phyloP scores from a whole-genome alignment of 2,113 vertebrate species.

The Coryphaenoides rupestris region DNA sequence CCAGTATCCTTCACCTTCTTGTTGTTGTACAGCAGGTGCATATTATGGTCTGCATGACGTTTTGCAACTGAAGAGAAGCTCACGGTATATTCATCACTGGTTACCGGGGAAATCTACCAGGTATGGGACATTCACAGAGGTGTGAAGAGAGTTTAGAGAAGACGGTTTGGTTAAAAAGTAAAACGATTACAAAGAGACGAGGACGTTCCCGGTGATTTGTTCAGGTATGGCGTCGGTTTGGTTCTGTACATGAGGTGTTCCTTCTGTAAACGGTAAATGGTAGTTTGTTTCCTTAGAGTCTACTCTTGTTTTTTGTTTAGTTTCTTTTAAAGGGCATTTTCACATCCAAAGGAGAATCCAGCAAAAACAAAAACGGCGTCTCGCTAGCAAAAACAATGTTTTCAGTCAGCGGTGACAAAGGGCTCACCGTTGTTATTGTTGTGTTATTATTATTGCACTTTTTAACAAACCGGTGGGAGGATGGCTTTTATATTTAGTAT shows the following conservation, averaged over 20 bases:
- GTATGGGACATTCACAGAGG: too few species aligned
- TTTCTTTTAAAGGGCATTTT: constrained; percentile 60
- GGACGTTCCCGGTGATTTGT: constrained; percentile 51
- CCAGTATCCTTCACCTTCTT: too few species aligned
- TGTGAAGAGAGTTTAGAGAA: too few species aligned
- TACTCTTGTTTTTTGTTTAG: too few species aligned
- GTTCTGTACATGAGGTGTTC: constrained; percentile 73
- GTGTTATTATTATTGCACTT: constrained; percentile 66
- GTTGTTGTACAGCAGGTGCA: too few species aligned
- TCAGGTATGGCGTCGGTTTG: constrained; percentile 67
- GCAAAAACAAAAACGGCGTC: constrained; percentile 27
- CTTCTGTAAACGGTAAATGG: constrained; percentile 68
- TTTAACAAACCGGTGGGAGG: constrained; percentile 51
- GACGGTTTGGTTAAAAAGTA: too few species aligned
- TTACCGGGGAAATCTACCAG: too few species aligned
- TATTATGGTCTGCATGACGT: too few species aligned
- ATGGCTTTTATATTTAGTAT: constrained; percentile 35
- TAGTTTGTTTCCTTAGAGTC: constrained; percentile 45
- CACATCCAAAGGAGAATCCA: constrained; percentile 41
- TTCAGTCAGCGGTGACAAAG: constrained; percentile 10
- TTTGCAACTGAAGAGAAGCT: too few species aligned
- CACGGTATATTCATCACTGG: too few species aligned
- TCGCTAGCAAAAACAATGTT: constrained; percentile 30
- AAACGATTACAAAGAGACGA: too few species aligned
- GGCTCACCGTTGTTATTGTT: constrained; percentile 14